These are phyloP conservation scores for Steinernema hermaphroditum DNA, from an alignment of 2,888 invertebrate genomes.

Conservation along the genomic window DNA sequence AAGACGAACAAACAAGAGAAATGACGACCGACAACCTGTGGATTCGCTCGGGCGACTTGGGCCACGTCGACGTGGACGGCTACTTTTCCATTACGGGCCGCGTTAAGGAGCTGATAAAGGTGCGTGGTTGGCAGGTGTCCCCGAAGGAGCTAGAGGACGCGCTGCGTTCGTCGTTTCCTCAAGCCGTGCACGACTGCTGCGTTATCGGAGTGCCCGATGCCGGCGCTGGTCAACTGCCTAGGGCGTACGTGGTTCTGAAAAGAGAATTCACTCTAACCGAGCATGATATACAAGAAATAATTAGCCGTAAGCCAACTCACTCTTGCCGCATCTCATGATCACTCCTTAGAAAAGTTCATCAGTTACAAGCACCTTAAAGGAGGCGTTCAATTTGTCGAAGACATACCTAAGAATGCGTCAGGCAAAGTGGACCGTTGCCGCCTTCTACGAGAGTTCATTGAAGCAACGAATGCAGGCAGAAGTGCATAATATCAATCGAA, in stretches of 20 bases:
- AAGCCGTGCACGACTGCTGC: constrained; percentile 21
- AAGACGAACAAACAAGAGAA: constrained; percentile 26
- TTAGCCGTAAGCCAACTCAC: constrained; percentile 24
- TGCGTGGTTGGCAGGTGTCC: constrained; percentile 79
- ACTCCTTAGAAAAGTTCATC: constrained; percentile 34
- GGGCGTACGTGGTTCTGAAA: constrained; percentile 76
- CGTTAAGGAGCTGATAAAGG: constrained; percentile 86
- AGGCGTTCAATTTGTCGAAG: constrained; percentile 35
- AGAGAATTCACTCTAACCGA: background rate
- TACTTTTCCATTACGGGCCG: constrained; percentile 81
- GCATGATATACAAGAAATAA: constrained; percentile 24
- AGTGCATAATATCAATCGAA: constrained; percentile 20
- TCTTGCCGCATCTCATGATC: background rate
- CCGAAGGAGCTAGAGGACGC: constrained; percentile 37
- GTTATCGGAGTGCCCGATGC: constrained; percentile 57
- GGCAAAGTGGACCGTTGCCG: constrained; percentile 33
- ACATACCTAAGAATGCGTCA: constrained; percentile 30
- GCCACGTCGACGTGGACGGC: constrained; percentile 78
- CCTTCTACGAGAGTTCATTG: background rate
- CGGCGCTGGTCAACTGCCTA: constrained; percentile 76
- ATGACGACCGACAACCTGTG: constrained; percentile 18
- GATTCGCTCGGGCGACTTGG: constrained; percentile 76
- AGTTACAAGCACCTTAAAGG: constrained; percentile 35
- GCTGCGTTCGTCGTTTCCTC: constrained; percentile 1
- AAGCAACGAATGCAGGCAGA: constrained; percentile 17